Evolutionary conservation across 2,113 vertebrate genomes (phyloP).

Genomic region (Gobius niger): DNA sequence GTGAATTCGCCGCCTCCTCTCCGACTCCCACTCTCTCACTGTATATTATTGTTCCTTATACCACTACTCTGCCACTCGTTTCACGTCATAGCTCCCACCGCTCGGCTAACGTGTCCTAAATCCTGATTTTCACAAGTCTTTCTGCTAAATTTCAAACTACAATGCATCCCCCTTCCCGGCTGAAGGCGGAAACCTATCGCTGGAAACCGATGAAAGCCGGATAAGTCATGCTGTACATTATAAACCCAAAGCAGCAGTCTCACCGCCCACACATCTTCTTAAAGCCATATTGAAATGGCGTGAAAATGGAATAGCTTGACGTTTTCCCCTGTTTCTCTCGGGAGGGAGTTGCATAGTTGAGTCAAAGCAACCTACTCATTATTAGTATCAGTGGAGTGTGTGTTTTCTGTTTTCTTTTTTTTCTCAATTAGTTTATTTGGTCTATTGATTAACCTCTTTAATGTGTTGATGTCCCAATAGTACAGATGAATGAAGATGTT

Average conservation of each 20-base stretch:
- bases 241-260: conserved; percentile 67
- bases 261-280: conserved; percentile 72
- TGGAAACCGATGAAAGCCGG: conserved; percentile 73
- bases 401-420: conserved; percentile 21
- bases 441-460: not conserved
- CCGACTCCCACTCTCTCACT: conserved; percentile 59
- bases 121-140: not conserved
- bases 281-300: conserved; percentile 72
- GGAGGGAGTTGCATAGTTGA: conserved; percentile 51
- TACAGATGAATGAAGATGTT: too few species aligned
- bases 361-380: conserved; percentile 55
- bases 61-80: conserved; percentile 27
- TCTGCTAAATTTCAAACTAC: conserved; percentile 17
- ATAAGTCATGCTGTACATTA: conserved; percentile 67
- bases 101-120: conserved; percentile 21
- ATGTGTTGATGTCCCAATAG: too few species aligned
- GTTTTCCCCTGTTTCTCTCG: conserved; percentile 50
- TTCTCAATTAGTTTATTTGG: not conserved
- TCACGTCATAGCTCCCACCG: conserved; percentile 23
- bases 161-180: conserved; percentile 28
- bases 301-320: conserved; percentile 66
- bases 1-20: conserved; percentile 58
- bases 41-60: conserved; percentile 54
- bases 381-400: conserved; percentile 33
- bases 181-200: conserved; percentile 41